Percentiles rank a stretch among this genome's conserved stretches.
phyloP scores from a whole-genome alignment of 2,797 vertebrate species.

The Zonotrichia albicollis region DNA sequence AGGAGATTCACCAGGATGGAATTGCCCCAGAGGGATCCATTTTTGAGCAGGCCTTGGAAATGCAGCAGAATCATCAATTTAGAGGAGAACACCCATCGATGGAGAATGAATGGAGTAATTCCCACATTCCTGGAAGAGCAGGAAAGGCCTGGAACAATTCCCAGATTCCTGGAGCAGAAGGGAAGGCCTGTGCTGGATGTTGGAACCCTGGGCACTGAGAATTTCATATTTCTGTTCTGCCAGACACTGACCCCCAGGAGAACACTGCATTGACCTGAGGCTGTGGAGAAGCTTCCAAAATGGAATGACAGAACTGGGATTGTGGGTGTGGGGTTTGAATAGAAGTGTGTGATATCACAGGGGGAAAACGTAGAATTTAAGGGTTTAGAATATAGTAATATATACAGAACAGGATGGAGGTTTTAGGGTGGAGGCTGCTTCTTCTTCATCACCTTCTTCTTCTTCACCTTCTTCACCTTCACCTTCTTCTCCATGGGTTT shows the following conservation, averaged over 20 bases:
- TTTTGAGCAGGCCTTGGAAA: background rate
- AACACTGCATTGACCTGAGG: background rate
- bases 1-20: background rate
- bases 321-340: background rate
- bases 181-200: background rate
- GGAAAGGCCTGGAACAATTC: background rate
- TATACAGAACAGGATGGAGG: background rate
- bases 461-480: too few species aligned
- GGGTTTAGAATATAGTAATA: background rate
- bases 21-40: rapidly evolving
- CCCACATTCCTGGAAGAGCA: background rate
- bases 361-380: background rate
- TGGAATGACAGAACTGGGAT: background rate
- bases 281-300: background rate
- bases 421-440: background rate
- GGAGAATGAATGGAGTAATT: background rate
- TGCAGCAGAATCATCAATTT: background rate
- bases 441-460: too few species aligned
- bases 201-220: background rate
- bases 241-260: background rate
- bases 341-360: background rate
- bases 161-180: background rate
- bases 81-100: background rate
- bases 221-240: background rate
- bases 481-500: background rate